Base-by-base conservation (phyloP, 2,888 invertebrate species). In the Plagiodera versicolora region DNA sequence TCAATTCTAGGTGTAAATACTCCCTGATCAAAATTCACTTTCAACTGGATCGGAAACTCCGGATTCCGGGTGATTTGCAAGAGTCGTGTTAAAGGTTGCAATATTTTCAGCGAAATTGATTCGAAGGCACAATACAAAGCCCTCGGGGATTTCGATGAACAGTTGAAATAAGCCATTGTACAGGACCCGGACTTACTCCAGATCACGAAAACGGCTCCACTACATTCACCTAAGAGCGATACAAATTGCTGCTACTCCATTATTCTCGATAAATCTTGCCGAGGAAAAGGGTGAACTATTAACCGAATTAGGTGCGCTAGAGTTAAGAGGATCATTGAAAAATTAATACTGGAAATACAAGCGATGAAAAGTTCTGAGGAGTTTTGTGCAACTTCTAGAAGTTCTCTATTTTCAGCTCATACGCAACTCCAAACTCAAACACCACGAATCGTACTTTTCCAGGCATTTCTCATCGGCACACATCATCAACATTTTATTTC, bases 61-160 rank as follows among this genome's bases (percentile, higher is more conserved):
- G 52, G 52, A 52, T 62, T 62, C 51, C 52, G 55, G 17, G 49
- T 62, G 62, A 62, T 58, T 62, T 64, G 64, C 59, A 57, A 61
- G 61, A 60, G 61, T 56, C 59, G 68, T 71, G 71, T 67, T 70
- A 69, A 68, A 67, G 68, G 72, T 71, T 66, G 74, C 73, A 74
- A 77, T 77, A 77, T 77, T 77, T 77, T 76, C 74, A 70, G 73
- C 74, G 71, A 76, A 78, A 78, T 78, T 78, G 78, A 78, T 78
- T 78, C 73, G 51, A 59, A 72, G 74, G 74, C 75, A 75, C 76
- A 78, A 76, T 76, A 76, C 6, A 24, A 24, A 78, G 71, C 73
- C 72, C 71, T 72, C 60, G 63, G 65, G 76, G 77, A 77, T 78
- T 77, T 75, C 76, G 75, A 75, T 74, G 75, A 77, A 77, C 76